Conservation (phyloP, 2,113 vertebrate species). For the Aspiorhynchus laticeps region DNA sequence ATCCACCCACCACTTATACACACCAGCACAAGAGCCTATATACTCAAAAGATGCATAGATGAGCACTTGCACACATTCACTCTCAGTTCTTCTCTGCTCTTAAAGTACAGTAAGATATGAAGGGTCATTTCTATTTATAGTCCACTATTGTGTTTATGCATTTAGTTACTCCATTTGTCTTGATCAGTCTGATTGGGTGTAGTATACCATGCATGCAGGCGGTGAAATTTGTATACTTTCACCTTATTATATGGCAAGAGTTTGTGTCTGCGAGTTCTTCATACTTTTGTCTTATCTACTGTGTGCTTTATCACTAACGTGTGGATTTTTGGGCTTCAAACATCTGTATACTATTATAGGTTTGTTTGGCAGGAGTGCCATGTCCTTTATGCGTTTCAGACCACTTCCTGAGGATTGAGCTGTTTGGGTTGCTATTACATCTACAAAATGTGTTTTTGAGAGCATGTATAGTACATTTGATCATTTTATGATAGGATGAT, state of each 20-base stretch:
- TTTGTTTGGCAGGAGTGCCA: neutral
- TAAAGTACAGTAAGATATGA: neutral
- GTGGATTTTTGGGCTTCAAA: neutral
- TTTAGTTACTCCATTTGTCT: neutral
- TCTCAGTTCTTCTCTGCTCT: neutral
- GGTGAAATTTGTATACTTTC: neutral
- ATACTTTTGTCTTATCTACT: neutral
- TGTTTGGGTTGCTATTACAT: neutral
- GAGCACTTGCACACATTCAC: neutral
- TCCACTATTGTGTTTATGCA: neutral
- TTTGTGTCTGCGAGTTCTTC: neutral
- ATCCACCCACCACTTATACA: constrained; percentile 38
- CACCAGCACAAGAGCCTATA: neutral
- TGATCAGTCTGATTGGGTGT: neutral
- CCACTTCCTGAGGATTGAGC: neutral
- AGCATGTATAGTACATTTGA: neutral
- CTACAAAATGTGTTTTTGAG: neutral
- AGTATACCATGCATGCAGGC: too few relatives aligned
- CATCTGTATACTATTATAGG: neutral
- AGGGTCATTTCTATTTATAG: neutral
- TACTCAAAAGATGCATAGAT: neutral
- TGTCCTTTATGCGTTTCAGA: neutral
- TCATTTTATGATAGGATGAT: neutral
- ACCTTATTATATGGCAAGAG: neutral
- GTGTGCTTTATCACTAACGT: neutral